Evolutionary conservation across 2,888 invertebrate species (phyloP), one percentile per base, ranked within the genome.

Genomic region (Pyralis farinalis): DNA sequence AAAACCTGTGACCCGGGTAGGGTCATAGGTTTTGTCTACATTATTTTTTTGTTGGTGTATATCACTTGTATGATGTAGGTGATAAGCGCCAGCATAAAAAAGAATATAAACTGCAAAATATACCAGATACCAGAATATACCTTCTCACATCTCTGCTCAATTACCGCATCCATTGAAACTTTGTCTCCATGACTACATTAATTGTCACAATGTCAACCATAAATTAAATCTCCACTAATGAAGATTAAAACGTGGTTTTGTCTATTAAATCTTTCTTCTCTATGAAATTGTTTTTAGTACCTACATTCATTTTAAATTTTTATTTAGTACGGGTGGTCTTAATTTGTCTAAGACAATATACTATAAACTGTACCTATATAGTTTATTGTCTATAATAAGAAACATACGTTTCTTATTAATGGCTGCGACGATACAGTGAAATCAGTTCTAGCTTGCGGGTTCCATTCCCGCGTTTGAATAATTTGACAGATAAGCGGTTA

Each of bases 161-260:
- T 41, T 50, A 42, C 55, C 59, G 41, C 54, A 51, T 64, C 59
- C 53, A 46, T 47, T 36, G 34, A 22, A 34, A 10, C 37, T 31
- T 16, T 43, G 33, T 12, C 31, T 60, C 39, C 48, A 39, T 31
- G 43, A 21, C 10, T 43, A 48, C 60, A 63, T 62, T 65, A 68
- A 68, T 62, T 69, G 68, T 70, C 71, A 47, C 59, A 47, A 56
- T 62, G 60, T 65, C 59, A 49, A 44, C 58, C 63, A 78, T 77
- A 82, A 80, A 83, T 85, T 79, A 74, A 73, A 73, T 64, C 51
- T 46, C 43, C 61, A 58, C 72, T 83, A 83, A 85, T 85, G 85
- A 84, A 58, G 70, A 79, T 80, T 82, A 83, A 76, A 74, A 73
- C 62, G 69, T 68, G 60, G 53, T 61, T 66, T 69, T 64, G 65